phyloP scores from a whole-genome alignment of 2,797 vertebrate genomes.

The Acanthopagrus latus region DNA sequence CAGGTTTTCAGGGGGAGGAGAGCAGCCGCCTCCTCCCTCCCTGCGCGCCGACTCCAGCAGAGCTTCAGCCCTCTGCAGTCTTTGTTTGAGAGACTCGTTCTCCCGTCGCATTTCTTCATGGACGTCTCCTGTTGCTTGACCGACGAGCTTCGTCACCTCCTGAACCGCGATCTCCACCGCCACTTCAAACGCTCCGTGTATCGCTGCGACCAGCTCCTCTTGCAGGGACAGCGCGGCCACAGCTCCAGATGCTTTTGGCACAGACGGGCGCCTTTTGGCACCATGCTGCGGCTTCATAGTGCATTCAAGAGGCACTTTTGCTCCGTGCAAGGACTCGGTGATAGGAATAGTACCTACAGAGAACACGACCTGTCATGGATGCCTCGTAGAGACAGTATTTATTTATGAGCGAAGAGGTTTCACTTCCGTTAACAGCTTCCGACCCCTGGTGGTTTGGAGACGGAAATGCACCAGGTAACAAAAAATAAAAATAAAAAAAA shows the following conservation, averaged over 20 bases:
- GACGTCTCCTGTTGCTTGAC: conserved; percentile 63
- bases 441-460: conserved; percentile 23
- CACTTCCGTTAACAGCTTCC: conserved; percentile 54
- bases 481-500: no score
- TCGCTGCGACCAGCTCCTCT: conserved; percentile 77
- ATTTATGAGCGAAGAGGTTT: background rate
- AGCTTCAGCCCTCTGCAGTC: conserved; percentile 69
- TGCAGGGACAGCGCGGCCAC: conserved; percentile 69
- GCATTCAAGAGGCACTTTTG: background rate
- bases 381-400: background rate
- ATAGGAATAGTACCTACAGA: background rate
- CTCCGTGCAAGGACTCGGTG: rapidly evolving
- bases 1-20: background rate
- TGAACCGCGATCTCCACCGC: conserved; percentile 81
- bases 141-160: conserved; percentile 77
- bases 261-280: background rate
- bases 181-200: conserved; percentile 81
- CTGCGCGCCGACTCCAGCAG: conserved; percentile 48
- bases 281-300: conserved; percentile 53
- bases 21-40: background rate
- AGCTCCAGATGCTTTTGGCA: background rate
- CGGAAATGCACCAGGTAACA: background rate
- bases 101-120: conserved; percentile 76
- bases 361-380: background rate
- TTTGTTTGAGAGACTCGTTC: conserved; percentile 75